Base-by-base conservation (phyloP, 1,140 invertebrate species). In the Euwallacea similis region DNA sequence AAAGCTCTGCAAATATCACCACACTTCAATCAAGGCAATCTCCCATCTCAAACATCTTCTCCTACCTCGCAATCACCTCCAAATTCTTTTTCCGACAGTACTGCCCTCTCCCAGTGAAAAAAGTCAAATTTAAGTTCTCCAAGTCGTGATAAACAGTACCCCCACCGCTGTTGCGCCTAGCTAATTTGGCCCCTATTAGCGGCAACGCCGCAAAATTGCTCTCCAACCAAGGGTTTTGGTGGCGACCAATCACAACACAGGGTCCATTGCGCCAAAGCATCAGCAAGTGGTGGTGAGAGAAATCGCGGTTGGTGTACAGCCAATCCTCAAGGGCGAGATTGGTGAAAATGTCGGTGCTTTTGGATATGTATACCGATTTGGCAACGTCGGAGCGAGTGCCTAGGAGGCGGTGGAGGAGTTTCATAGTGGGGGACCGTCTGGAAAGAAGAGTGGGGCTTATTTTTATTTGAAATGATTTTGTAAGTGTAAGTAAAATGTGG, bases 201-300 rank as follows among this genome's bases (percentile, higher is more conserved):
- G 87, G 84, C 68, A 83, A 74, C 47, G 59, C 54, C 3, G 72
- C 42, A 0, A 94, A 81, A 80, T 98, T 93, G 4, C 91, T 89
- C 83, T 99, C 97, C 21, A 91, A 79, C 91, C 96, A 99, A 2
- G 96, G 94, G 84, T 99, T 99, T 81, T 99, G 97, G 83, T 98
- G 94, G 47, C 95, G 86, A 1, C 98, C 98, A 79, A 98, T 92
- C 0, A 99, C 97, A 59, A 99, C 93, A 79, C 94, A 93, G 0
- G 96, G 96, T 74, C 91, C 86, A 83, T 98, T 99, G 60, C 88
- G 85, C 94, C 95, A 98, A 50, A 98, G 81, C 76, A 98, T 84
- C 76, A 98, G 83, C 0, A 97, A 82, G 79, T 94, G 91, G 75
- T 93, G 88, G 66, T 91, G 88, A 2, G 82, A 85, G 73, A 96